A percentile compares a stretch with the other conserved stretches of the same genome.
Evolutionary conservation across 2,797 vertebrate genomes (phyloP).

Genomic region (Syngnathus rostellatus): DNA sequence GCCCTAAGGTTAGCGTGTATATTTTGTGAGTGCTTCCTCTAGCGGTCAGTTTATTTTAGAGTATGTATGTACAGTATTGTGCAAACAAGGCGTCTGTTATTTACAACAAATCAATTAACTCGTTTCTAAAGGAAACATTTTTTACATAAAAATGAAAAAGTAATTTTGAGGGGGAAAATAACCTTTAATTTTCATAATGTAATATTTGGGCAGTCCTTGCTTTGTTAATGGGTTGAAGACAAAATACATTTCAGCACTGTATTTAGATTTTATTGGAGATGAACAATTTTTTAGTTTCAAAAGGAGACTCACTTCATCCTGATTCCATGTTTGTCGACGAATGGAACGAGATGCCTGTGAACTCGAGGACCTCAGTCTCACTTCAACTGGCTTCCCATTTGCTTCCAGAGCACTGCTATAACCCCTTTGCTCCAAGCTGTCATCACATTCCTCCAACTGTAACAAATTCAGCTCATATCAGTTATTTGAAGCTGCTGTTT

Average conservation of each 20-base stretch:
- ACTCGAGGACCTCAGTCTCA: slow-evolving; percentile 66
- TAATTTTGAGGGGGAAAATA: not conserved
- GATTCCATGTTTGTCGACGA: slow-evolving; percentile 88
- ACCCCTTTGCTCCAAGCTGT: slow-evolving; percentile 77
- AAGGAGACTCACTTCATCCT: slow-evolving; percentile 79
- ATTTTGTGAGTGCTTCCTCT: slow-evolving; percentile 28
- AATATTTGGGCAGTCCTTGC: not conserved
- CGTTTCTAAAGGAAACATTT: no score
- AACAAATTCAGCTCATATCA: not conserved
- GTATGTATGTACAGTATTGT: not conserved
- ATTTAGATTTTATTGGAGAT: not conserved
- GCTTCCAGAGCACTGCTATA: slow-evolving; percentile 67
- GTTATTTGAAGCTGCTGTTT: not conserved
- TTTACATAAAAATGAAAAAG: not conserved
- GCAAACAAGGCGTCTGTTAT: not conserved
- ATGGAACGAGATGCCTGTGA: slow-evolving; percentile 79
- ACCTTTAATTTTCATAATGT: no score
- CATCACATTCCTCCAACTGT: slow-evolving; percentile 86
- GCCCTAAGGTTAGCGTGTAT: not conserved
- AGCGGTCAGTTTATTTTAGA: slow-evolving; percentile 15
- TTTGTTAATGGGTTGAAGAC: not conserved
- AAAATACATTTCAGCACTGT: not conserved
- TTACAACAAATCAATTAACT: not conserved
- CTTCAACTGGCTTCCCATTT: slow-evolving; percentile 70
- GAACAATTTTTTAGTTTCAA: not conserved